These are phyloP conservation scores for Ctenoplectra terminalis DNA, from an alignment of 1,140 invertebrate genomes.

Conservation along the genomic window DNA sequence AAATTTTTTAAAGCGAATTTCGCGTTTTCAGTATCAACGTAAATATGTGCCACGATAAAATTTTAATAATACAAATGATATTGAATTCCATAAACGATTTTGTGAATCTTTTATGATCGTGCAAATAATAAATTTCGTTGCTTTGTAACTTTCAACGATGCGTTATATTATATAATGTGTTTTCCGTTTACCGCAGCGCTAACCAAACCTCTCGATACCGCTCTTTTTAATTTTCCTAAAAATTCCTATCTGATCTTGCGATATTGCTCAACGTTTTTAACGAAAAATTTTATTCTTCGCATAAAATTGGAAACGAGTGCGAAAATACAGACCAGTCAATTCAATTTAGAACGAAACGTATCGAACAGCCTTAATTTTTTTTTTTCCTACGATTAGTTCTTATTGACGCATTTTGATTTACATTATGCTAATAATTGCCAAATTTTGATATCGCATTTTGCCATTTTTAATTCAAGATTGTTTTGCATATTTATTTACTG, in stretches of 20 bases:
- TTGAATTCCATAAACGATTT: not conserved
- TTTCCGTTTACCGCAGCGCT: not conserved
- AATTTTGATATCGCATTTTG: no score
- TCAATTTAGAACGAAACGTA: not conserved
- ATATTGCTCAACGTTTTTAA: not conserved
- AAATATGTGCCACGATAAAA: slow-evolving; percentile 22
- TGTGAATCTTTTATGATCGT: slow-evolving; percentile 4
- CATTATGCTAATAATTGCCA: no score
- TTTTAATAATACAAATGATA: slow-evolving; percentile 41
- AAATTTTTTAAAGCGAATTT: slow-evolving; percentile 3
- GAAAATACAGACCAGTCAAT: not conserved
- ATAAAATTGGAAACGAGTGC: slow-evolving; percentile 7
- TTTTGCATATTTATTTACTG: no score
- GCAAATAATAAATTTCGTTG: slow-evolving; percentile 19
- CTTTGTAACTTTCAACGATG: slow-evolving; percentile 2
- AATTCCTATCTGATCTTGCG: slow-evolving; percentile 28
- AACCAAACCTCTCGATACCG: not conserved
- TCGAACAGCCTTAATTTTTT: not conserved
- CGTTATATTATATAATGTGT: slow-evolving; percentile 17
- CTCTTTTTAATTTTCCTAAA: slow-evolving; percentile 15
- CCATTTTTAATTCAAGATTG: no score
- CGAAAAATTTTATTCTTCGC: slow-evolving; percentile 1
- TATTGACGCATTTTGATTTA: no score
- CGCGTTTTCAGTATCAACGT: not conserved
- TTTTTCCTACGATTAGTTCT: not conserved